phyloP scores from a whole-genome alignment of 2,113 vertebrate species.

The Gallinago paraguaiae region DNA sequence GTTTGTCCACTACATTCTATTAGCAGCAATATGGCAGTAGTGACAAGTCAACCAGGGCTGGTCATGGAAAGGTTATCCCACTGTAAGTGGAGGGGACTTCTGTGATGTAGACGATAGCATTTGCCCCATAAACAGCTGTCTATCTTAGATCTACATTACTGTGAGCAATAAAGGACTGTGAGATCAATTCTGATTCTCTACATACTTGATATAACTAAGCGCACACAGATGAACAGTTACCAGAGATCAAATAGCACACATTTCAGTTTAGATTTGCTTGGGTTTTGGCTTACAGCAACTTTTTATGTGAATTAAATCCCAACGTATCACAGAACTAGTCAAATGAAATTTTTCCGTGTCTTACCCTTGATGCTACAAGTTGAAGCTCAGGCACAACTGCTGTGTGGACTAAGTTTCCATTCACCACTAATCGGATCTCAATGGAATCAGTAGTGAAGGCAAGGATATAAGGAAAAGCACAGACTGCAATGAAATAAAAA shows the following conservation, averaged over 20 bases:
- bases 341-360: constrained; percentile 14
- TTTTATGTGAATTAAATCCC: background rate
- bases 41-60: background rate
- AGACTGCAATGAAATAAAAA: constrained; percentile 80
- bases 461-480: constrained; percentile 96
- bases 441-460: constrained; percentile 98
- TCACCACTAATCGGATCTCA: constrained; percentile 96
- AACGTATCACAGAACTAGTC: background rate
- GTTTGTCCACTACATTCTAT: background rate
- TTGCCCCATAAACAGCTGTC: background rate
- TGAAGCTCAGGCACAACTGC: constrained; percentile 94
- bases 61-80: background rate
- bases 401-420: constrained; percentile 97
- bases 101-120: background rate
- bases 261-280: background rate
- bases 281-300: background rate
- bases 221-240: background rate
- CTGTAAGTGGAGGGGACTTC: background rate
- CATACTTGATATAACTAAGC: background rate
- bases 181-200: background rate
- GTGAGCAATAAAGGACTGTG: background rate
- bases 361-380: constrained; percentile 91
- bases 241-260: background rate
- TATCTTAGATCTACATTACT: background rate
- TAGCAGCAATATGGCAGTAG: no score